Evolutionary conservation across 2,113 vertebrate species (phyloP).

Genomic region (Maccullochella peelii): DNA sequence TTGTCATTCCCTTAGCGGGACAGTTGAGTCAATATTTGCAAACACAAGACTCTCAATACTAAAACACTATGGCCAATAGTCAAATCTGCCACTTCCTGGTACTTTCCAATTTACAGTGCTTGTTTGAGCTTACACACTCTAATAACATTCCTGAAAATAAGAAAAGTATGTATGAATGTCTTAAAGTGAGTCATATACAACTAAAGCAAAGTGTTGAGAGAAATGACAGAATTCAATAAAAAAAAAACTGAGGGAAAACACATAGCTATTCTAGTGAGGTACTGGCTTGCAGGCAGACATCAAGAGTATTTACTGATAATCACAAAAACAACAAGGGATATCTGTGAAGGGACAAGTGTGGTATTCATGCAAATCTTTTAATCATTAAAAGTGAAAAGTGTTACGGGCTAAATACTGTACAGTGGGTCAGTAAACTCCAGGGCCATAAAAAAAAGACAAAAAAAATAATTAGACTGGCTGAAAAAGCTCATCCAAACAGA

Average conservation of each 20-base stretch:
- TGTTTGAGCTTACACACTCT: conserved; percentile 7
- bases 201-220: background rate
- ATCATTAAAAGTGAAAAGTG: background rate
- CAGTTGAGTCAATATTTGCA: conserved; percentile 30
- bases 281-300: background rate
- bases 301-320: conserved; percentile 2
- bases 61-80: background rate
- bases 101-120: conserved; percentile 1
- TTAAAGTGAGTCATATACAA: background rate
- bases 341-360: background rate
- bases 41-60: conserved; percentile 13
- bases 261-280: background rate
- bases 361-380: background rate
- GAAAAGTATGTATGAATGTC: background rate
- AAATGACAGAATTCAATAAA: background rate
- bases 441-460: background rate
- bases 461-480: background rate
- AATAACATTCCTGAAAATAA: conserved; percentile 2
- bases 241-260: background rate
- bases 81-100: conserved; percentile 20
- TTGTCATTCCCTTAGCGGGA: background rate
- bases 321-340: background rate
- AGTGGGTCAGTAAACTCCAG: background rate
- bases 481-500: background rate
- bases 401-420: background rate